Base-by-base conservation (phyloP, 1,140 invertebrate species). In the Drosophila ogumai region DNA sequence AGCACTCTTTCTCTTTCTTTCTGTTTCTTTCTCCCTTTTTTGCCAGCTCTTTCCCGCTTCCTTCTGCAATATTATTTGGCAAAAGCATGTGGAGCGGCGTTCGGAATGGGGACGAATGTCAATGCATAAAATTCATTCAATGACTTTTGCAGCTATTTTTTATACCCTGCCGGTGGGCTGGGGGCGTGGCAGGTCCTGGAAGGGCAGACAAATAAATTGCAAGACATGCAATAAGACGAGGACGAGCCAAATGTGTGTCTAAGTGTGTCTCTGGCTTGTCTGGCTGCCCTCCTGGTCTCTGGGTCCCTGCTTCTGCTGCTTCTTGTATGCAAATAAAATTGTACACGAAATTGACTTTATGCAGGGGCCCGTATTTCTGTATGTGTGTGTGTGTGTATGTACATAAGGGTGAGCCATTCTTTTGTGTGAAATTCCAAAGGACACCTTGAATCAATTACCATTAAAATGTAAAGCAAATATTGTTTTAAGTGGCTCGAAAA, bases 61-160 rank as follows among this genome's bases (percentile, higher is more conserved):
- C 7, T 12, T 41, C 44, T 46, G 47, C 64, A 74, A 81, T 78
- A 74, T 81, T 78, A 78, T 81, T 81, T 71, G 81, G 72, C 76
- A 65, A 64, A 8, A 57, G 76, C 32, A 56, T 68, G 69, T 50
- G 56, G 3, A 40, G n/a, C 32, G 54, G 40, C 40, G 57, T 9
- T 41, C 44, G 47, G 40, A 69, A 69, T 67, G 61, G 76, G 71
- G 43, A 71, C 56, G 63, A 88, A 88, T 88, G 85, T 85, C 81
- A 90, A 88, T 90, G 85, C 69, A 85, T 79, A 81, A 84, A 90
- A 79, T 88, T 90, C 87, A 90, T 84, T 81, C 77, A 78, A 79
- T 72, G 77, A 75, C 81, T 79, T 84, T 84, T 84, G 65, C 68
- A 90, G 86, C 84, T 80, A 88, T 88, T 88, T 90, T 90, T 52